Evolutionary conservation across 2,888 invertebrate species (phyloP).

Genomic region (Auanema sp.): DNA sequence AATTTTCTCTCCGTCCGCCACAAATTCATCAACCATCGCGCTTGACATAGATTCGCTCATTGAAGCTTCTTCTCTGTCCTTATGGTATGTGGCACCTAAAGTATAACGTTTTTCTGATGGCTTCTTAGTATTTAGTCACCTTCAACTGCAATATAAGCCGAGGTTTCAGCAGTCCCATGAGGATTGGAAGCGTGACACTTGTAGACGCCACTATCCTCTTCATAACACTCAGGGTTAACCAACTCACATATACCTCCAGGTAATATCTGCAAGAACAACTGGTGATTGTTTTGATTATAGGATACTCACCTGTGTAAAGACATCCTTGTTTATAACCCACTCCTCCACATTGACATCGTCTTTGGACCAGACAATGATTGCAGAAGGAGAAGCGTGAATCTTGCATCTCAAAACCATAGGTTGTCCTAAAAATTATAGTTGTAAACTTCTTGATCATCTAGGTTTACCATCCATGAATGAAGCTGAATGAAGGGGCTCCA

Average conservation of each 20-base stretch:
- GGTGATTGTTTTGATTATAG: background rate
- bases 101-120: background rate
- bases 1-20: constrained; percentile 20
- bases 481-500: constrained; percentile 46
- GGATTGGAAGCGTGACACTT: constrained; percentile 48
- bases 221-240: constrained; percentile 39
- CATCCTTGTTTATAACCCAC: constrained; percentile 48
- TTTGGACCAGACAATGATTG: constrained; percentile 51
- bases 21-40: constrained; percentile 23
- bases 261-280: constrained; percentile 21
- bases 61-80: constrained; percentile 44
- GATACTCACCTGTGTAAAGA: constrained; percentile 24
- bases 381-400: constrained; percentile 46
- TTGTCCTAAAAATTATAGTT: constrained; percentile 28
- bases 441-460: background rate
- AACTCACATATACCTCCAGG: constrained; percentile 47
- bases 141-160: constrained; percentile 46
- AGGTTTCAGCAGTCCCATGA: constrained; percentile 48
- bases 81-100: constrained; percentile 23
- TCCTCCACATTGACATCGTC: constrained; percentile 48
- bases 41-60: constrained; percentile 32
- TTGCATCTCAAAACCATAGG: constrained; percentile 46
- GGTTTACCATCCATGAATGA: constrained; percentile 40
- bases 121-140: constrained; percentile 9
- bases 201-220: constrained; percentile 48